These are phyloP conservation scores for Listronotus bonariensis DNA, from an alignment of 1,140 invertebrate species.

Conservation along the genomic window DNA sequence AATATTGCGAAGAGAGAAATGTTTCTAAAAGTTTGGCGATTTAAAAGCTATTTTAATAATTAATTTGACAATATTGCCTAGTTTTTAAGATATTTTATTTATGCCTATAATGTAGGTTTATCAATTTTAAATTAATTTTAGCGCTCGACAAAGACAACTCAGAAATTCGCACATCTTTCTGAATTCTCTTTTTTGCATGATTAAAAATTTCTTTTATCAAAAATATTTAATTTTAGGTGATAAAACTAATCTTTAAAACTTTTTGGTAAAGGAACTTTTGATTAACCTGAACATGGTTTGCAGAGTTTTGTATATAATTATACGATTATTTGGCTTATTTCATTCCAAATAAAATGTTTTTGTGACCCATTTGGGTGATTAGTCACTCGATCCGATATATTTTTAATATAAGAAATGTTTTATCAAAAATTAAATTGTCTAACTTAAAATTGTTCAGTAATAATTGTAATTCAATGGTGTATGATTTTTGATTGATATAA, in stretches of 20 bases:
- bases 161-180: no score
- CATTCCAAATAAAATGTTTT: conserved; percentile 44
- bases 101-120: neutral
- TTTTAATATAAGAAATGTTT: conserved; percentile 41
- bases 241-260: neutral
- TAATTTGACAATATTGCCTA: neutral
- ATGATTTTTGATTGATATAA: conserved; percentile 55
- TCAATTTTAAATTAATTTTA: no score
- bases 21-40: neutral
- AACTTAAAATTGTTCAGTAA: conserved; percentile 43
- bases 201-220: no score
- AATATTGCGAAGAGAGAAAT: neutral
- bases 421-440: neutral
- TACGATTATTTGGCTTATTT: conserved; percentile 42
- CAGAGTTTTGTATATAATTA: conserved; percentile 42
- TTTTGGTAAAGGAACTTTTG: conserved; percentile 5
- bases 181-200: no score
- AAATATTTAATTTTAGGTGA: no score
- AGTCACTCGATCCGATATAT: conserved; percentile 39
- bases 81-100: conserved; percentile 4
- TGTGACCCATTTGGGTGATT: conserved; percentile 29
- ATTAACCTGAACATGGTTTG: neutral
- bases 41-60: neutral
- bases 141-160: no score
- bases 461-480: conserved; percentile 51